A percentile compares a stretch with the other conserved stretches of the same genome.
Evolutionary conservation across 2,797 vertebrate species (phyloP).

Genomic region (Pempheris klunzingeri): DNA sequence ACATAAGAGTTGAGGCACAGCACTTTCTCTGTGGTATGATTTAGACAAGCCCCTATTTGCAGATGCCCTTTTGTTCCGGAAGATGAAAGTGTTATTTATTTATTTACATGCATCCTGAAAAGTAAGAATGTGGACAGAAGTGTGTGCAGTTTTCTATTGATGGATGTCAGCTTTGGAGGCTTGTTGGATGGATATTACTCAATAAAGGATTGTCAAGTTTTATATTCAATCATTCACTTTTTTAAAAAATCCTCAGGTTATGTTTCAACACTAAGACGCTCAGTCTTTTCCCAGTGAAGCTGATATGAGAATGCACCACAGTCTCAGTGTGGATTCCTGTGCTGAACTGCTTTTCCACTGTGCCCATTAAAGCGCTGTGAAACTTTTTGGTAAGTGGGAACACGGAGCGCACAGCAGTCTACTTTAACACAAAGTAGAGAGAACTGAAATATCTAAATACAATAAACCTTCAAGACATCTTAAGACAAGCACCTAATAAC

Average conservation of each 20-base stretch:
- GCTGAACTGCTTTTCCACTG: slow-evolving; percentile 53
- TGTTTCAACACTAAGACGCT: neutral
- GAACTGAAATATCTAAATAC: neutral
- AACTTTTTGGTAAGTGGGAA: slow-evolving; percentile 40
- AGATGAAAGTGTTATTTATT: slow-evolving; percentile 75
- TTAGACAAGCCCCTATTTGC: slow-evolving; percentile 26
- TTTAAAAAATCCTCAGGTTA: neutral
- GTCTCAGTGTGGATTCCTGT: neutral
- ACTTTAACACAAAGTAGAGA: too few relatives aligned
- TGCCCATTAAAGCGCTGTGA: slow-evolving; percentile 47
- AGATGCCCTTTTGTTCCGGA: slow-evolving; percentile 43
- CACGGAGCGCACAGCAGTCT: slow-evolving; percentile 10
- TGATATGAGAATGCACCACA: neutral
- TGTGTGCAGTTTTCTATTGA: slow-evolving; percentile 62
- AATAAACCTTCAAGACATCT: neutral
- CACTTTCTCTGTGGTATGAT: slow-evolving; percentile 35
- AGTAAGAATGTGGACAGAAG: slow-evolving; percentile 34
- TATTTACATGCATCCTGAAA: slow-evolving; percentile 57
- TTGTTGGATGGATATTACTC: slow-evolving; percentile 45
- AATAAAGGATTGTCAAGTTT: slow-evolving; percentile 73
- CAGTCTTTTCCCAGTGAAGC: neutral
- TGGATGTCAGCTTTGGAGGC: slow-evolving; percentile 39
- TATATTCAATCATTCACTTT: slow-evolving; percentile 16
- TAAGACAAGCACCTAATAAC: too few relatives aligned
- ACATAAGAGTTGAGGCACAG: slow-evolving; percentile 29